These are phyloP conservation scores for Engystomops pustulosus DNA, from an alignment of 2,113 vertebrate species.

Conservation along the genomic window DNA sequence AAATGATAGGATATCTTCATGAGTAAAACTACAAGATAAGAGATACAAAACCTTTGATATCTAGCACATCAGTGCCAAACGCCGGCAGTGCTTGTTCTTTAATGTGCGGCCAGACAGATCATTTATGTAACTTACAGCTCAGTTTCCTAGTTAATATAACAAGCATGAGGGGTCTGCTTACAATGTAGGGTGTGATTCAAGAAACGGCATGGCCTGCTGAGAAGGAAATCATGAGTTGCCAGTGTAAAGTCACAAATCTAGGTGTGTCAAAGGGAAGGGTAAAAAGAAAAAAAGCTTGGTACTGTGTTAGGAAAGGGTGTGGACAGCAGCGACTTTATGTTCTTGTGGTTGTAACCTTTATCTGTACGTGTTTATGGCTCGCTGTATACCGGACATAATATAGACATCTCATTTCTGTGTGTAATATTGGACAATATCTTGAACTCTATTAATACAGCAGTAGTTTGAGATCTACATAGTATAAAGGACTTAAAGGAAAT, in stretches of 20 bases:
- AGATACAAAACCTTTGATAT: background rate
- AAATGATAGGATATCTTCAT: too few relatives aligned
- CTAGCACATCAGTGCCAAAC: background rate
- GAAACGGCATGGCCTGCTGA: background rate
- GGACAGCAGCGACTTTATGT: background rate
- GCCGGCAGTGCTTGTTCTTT: background rate
- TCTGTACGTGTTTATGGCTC: background rate
- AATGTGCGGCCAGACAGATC: background rate
- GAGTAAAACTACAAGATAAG: background rate
- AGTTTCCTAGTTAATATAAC: background rate
- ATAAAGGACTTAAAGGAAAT: too few relatives aligned
- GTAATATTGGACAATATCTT: background rate
- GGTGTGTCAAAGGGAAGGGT: constrained; percentile 42
- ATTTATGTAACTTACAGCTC: constrained; percentile 1
- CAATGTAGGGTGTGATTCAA: constrained; percentile 25
- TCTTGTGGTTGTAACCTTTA: constrained; percentile 20
- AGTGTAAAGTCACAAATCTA: constrained; percentile 7
- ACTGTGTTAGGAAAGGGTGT: constrained; percentile 13
- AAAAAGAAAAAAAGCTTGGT: background rate
- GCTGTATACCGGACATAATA: background rate
- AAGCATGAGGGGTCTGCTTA: constrained; percentile 18
- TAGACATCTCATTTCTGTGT: background rate
- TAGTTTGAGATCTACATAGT: too few relatives aligned
- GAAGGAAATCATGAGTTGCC: constrained; percentile 6
- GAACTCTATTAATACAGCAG: too few relatives aligned